A percentile compares a stretch with the other conserved stretches of the same genome.
phyloP scores from a whole-genome alignment of 1,140 invertebrate genomes.

The Drosophila tropicalis region DNA sequence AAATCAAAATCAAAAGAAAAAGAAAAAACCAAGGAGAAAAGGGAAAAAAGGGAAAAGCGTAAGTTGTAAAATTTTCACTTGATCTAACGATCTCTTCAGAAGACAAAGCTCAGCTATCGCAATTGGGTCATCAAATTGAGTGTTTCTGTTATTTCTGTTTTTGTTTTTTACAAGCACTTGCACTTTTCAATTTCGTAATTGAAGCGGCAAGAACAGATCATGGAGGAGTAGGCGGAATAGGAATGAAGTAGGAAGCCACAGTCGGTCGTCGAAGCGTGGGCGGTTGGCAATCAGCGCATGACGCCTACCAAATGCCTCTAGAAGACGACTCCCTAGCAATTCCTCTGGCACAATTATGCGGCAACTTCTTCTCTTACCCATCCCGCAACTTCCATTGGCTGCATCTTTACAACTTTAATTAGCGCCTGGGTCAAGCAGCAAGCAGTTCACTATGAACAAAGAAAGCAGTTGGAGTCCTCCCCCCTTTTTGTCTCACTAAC shows the following conservation, averaged over 20 bases:
- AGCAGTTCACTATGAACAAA: slow-evolving; percentile 20
- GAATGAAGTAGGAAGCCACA: slow-evolving; percentile 20
- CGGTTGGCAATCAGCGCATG: slow-evolving; percentile 73
- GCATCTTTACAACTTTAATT: slow-evolving; percentile 28
- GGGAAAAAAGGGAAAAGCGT: slow-evolving; percentile 27
- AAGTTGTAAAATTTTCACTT: slow-evolving; percentile 44
- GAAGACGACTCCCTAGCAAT: slow-evolving; percentile 9
- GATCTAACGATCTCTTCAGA: neutral
- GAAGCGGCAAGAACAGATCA: slow-evolving; percentile 31
- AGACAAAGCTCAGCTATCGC: slow-evolving; percentile 50
- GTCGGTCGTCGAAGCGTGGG: slow-evolving; percentile 66
- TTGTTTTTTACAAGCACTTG: slow-evolving; percentile 51
- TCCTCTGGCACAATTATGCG: neutral
- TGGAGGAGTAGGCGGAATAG: slow-evolving; percentile 19
- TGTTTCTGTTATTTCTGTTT: slow-evolving; percentile 23
- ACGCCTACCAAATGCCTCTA: slow-evolving; percentile 51
- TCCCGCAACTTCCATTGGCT: neutral
- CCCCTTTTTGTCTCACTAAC: no score
- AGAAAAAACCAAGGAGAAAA: neutral
- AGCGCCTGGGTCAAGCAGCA: slow-evolving; percentile 37
- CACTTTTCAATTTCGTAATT: slow-evolving; percentile 73
- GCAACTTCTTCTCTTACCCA: no score
- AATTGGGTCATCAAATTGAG: slow-evolving; percentile 62
- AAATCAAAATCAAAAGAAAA: neutral
- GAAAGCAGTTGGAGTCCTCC: slow-evolving; percentile 2